These are phyloP conservation scores for Stictocephala bisonia DNA, from an alignment of 2,888 invertebrate species.

Conservation along the genomic window DNA sequence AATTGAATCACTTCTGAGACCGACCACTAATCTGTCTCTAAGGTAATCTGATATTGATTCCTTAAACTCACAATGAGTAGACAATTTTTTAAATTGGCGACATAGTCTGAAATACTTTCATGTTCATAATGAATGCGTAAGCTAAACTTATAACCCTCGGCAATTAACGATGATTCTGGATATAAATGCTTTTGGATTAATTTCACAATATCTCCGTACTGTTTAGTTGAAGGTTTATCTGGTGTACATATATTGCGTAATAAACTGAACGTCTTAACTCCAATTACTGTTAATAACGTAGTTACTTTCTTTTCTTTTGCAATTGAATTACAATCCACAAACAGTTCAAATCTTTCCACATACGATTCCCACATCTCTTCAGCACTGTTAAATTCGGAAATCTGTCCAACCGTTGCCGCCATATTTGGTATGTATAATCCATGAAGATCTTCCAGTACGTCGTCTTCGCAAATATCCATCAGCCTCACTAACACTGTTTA, in stretches of 20 bases:
- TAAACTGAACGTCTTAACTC: conserved; percentile 15
- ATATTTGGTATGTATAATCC: no score
- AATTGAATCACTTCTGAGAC: not conserved
- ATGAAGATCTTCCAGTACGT: no score
- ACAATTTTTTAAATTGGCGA: conserved; percentile 11
- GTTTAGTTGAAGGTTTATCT: conserved; percentile 14
- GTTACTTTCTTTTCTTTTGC: conserved; percentile 8
- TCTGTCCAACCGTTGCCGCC: conserved; percentile 6
- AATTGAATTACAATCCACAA: conserved; percentile 24
- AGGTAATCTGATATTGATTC: no score
- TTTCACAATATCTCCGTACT: not conserved
- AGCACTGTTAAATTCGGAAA: conserved; percentile 3
- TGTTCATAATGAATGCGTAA: conserved; percentile 3
- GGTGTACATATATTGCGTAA: conserved; percentile 20
- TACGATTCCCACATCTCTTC: conserved; percentile 39
- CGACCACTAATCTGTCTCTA: conserved; percentile 30
- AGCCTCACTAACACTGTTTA: no score
- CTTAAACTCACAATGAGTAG: conserved; percentile 28
- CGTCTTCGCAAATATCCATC: no score
- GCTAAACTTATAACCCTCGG: conserved; percentile 28
- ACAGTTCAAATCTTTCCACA: conserved; percentile 39
- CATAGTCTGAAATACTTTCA: conserved; percentile 18
- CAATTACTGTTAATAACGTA: conserved; percentile 38
- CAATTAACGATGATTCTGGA: conserved; percentile 26
- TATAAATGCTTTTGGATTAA: conserved; percentile 29